Conservation (phyloP, 2,888 invertebrate genomes). For the Lasioglossum calceatum region DNA sequence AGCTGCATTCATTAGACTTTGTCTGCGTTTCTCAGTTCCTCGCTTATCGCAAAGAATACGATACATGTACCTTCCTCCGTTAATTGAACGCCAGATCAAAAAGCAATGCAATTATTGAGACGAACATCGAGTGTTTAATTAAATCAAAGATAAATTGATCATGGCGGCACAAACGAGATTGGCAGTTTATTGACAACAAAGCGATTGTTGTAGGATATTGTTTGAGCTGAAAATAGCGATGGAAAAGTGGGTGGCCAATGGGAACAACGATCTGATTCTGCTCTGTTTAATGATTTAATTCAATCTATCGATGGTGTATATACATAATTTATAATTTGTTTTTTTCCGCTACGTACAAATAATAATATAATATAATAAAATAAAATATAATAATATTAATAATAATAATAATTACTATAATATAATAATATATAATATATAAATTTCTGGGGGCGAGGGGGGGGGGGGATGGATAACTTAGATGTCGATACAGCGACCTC, state of each 20-base stretch:
- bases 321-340: constrained; percentile 82
- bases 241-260: constrained; percentile 1
- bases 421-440: constrained; percentile 72
- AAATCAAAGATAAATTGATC: too few relatives aligned
- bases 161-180: too few relatives aligned
- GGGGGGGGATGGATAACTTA: constrained; percentile 66
- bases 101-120: too few relatives aligned
- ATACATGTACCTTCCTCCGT: too few relatives aligned
- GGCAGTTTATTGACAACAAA: too few relatives aligned
- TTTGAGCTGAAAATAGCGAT: neutral
- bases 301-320: constrained; percentile 74
- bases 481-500: constrained; percentile 57
- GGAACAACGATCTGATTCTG: constrained; percentile 38
- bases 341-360: constrained; percentile 78
- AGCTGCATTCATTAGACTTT: neutral
- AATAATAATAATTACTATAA: constrained; percentile 67
- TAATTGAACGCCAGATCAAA: too few relatives aligned
- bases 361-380: constrained; percentile 76
- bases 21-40: neutral
- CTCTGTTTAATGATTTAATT: constrained; percentile 72
- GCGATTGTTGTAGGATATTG: too few relatives aligned
- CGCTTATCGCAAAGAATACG: neutral
- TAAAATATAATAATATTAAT: constrained; percentile 66
- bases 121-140: too few relatives aligned
- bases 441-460: constrained; percentile 51